Evolutionary conservation across 2,888 invertebrate species (phyloP).

Genomic region (Dermolepida albohirtum): DNA sequence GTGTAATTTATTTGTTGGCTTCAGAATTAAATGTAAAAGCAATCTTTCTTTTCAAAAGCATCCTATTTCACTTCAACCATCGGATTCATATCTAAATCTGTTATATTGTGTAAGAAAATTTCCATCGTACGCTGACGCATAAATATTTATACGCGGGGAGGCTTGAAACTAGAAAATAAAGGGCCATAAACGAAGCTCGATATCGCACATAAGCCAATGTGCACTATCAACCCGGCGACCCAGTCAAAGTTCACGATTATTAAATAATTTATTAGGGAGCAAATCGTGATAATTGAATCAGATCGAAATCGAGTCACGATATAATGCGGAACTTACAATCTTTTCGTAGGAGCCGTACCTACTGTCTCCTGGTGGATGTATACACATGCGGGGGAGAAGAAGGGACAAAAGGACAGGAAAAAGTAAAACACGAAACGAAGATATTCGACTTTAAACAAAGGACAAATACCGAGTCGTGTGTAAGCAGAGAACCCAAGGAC

Average conservation of each 20-base stretch:
- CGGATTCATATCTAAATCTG: not conserved
- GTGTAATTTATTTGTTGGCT: too few relatives aligned
- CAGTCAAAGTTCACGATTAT: conserved; percentile 50
- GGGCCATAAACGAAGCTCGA: conserved; percentile 30
- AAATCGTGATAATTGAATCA: conserved; percentile 61
- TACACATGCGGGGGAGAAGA: conserved; percentile 7
- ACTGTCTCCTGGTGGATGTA: conserved; percentile 1
- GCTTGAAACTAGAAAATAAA: conserved; percentile 33
- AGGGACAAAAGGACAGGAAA: conserved; percentile 3
- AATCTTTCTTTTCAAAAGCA: not conserved
- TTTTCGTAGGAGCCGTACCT: conserved; percentile 29
- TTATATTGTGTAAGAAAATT: conserved; percentile 7
- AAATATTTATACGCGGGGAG: conserved; percentile 16
- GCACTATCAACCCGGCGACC: conserved; percentile 37
- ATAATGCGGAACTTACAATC: conserved; percentile 55
- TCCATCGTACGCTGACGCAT: not conserved
- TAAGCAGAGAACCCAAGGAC: conserved; percentile 21
- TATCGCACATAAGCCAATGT: conserved; percentile 32
- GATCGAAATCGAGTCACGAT: conserved; percentile 60
- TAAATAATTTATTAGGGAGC: conserved; percentile 51
- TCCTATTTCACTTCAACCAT: not conserved
- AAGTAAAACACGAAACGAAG: conserved; percentile 39
- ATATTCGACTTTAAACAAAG: conserved; percentile 52
- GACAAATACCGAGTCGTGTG: conserved; percentile 46
- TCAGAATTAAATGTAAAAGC: too few relatives aligned